Conservation (phyloP, 2,888 invertebrate species). For the Electrophaes corylata region DNA sequence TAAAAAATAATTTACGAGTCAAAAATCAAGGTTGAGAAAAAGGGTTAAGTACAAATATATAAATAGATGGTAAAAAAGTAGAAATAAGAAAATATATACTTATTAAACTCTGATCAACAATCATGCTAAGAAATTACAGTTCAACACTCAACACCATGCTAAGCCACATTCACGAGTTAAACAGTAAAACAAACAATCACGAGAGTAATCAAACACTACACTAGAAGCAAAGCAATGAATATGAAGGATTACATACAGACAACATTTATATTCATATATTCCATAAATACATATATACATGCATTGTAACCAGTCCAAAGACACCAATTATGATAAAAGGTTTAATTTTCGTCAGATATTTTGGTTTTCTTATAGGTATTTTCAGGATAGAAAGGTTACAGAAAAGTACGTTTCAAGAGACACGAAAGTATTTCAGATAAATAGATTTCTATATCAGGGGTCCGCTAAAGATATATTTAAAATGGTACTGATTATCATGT, state of each 20-base stretch:
- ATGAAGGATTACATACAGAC: conserved; percentile 44
- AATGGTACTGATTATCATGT: conserved; percentile 16
- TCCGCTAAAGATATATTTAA: not conserved
- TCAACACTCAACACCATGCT: not conserved
- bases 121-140: not conserved
- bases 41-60: not conserved
- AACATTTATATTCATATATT: conserved; percentile 22
- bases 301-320: conserved; percentile 23
- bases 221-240: conserved; percentile 63
- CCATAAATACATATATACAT: conserved; percentile 21
- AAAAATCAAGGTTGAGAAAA: not conserved
- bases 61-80: not conserved
- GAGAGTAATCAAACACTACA: conserved; percentile 34
- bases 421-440: not conserved
- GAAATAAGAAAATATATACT: not conserved
- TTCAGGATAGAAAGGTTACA: conserved; percentile 22
- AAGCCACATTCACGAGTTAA: conserved; percentile 16
- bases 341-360: conserved; percentile 12
- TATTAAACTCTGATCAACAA: too few species aligned
- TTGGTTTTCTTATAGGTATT: conserved; percentile 2
- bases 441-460: not conserved
- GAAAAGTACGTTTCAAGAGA: conserved; percentile 14
- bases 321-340: conserved; percentile 9
- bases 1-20: not conserved
- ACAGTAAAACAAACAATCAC: conserved; percentile 2